phyloP scores from a whole-genome alignment of 1,140 invertebrate species.

The Grapholita molesta region DNA sequence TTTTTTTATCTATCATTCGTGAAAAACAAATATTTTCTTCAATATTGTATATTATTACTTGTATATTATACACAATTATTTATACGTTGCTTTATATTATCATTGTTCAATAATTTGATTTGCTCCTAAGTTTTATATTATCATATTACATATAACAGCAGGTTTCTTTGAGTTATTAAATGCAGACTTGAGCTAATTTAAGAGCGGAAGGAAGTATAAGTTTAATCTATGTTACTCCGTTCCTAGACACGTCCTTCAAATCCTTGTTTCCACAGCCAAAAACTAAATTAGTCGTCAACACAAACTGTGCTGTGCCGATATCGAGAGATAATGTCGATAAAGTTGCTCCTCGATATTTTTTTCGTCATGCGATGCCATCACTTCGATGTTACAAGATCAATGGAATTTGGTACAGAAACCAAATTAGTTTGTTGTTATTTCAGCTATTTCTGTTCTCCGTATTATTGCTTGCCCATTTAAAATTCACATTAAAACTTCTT shows the following conservation, averaged over 20 bases:
- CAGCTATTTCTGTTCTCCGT: too few species aligned
- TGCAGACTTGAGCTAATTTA: background rate
- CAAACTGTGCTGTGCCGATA: background rate
- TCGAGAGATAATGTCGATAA: conserved; percentile 21
- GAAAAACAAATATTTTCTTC: too few species aligned
- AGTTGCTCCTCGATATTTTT: too few species aligned
- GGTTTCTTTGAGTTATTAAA: too few species aligned
- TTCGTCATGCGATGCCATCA: background rate
- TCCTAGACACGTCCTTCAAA: background rate
- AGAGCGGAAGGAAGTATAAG: background rate
- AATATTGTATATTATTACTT: too few species aligned
- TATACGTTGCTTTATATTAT: too few species aligned
- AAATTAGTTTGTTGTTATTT: background rate
- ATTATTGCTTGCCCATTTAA: too few species aligned
- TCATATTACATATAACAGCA: background rate
- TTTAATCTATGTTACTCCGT: background rate
- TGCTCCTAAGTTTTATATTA: too few species aligned
- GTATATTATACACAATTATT: too few species aligned
- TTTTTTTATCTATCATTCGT: too few species aligned
- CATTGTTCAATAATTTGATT: too few species aligned
- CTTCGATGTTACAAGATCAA: background rate
- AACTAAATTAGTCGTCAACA: background rate
- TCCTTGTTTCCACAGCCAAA: background rate
- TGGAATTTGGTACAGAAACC: background rate
- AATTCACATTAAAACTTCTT: too few species aligned